These are phyloP conservation scores for Pachydiplax longipennis DNA, from an alignment of 2,888 invertebrate genomes.

Conservation along the genomic window DNA sequence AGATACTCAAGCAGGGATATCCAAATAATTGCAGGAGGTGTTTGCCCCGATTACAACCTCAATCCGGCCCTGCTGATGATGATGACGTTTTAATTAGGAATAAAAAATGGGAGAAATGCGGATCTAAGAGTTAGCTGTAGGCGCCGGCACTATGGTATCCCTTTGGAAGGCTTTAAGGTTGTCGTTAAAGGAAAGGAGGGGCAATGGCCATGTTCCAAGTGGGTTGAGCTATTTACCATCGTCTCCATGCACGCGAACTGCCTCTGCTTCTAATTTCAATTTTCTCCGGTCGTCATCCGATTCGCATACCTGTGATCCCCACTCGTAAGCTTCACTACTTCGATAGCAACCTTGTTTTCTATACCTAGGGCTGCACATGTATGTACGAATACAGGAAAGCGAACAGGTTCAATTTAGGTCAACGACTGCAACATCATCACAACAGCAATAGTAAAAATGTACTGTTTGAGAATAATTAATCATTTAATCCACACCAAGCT, in stretches of 20 bases:
- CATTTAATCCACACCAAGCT: too few relatives aligned
- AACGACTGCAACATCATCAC: too few relatives aligned
- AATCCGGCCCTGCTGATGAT: too few relatives aligned
- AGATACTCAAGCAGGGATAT: too few relatives aligned
- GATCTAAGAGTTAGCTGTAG: too few relatives aligned
- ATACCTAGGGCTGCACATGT: neutral
- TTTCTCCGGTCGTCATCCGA: neutral
- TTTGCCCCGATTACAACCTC: too few relatives aligned
- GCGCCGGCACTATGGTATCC: neutral
- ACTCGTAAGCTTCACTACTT: neutral
- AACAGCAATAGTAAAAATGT: too few relatives aligned
- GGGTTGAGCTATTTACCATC: slow-evolving; percentile 10
- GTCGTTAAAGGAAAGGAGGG: neutral
- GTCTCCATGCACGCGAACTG: neutral
- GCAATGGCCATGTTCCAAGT: slow-evolving; percentile 14
- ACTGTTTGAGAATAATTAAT: too few relatives aligned
- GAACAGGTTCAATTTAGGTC: neutral
- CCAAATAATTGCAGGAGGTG: too few relatives aligned
- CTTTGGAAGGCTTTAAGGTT: neutral
- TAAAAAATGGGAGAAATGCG: too few relatives aligned
- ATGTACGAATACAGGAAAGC: neutral
- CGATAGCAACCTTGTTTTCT: neutral
- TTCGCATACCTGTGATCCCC: neutral
- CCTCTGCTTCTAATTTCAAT: neutral
- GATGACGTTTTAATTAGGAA: too few relatives aligned